These are phyloP conservation scores for Drosophila kambysellisi DNA, from an alignment of 2,888 invertebrate genomes.

Conservation along the genomic window DNA sequence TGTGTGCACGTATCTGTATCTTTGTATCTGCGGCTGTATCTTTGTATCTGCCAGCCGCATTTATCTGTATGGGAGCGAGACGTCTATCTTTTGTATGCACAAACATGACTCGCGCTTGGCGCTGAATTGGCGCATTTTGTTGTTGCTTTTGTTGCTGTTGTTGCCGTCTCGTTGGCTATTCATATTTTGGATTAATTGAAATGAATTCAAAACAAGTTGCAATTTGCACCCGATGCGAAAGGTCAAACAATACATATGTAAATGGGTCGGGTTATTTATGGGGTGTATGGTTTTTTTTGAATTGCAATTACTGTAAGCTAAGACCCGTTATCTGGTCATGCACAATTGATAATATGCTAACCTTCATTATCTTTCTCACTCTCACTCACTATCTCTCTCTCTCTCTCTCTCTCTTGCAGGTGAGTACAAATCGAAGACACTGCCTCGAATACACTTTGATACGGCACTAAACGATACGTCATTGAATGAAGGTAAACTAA, in stretches of 20 bases:
- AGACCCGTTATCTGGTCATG: constrained; percentile 25
- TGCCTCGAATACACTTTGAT: constrained; percentile 85
- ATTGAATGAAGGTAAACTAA: constrained; percentile 84
- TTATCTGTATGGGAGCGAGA: not conserved
- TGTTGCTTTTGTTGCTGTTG: not conserved
- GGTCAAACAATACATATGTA: constrained; percentile 58
- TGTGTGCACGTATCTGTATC: constrained; percentile 33
- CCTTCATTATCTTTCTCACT: constrained; percentile 12
- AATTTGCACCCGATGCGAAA: constrained; percentile 42
- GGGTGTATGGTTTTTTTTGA: constrained; percentile 5
- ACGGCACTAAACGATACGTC: constrained; percentile 83
- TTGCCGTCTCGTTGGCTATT: constrained; percentile 32
- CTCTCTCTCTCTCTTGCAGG: constrained; percentile 77
- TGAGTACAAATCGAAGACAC: constrained; percentile 86
- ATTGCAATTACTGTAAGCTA: constrained; percentile 10
- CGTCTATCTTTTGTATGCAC: constrained; percentile 28
- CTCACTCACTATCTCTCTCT: constrained; percentile 6
- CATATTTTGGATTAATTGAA: constrained; percentile 75
- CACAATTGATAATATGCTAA: constrained; percentile 28
- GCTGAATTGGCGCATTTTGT: constrained; percentile 62
- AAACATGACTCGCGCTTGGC: constrained; percentile 27
- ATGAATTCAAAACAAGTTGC: constrained; percentile 68
- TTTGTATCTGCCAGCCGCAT: constrained; percentile 7
- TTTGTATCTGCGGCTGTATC: constrained; percentile 45
- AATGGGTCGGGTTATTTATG: constrained; percentile 62